Conservation (phyloP, 2,797 vertebrate species). For the Chelon auratus region DNA sequence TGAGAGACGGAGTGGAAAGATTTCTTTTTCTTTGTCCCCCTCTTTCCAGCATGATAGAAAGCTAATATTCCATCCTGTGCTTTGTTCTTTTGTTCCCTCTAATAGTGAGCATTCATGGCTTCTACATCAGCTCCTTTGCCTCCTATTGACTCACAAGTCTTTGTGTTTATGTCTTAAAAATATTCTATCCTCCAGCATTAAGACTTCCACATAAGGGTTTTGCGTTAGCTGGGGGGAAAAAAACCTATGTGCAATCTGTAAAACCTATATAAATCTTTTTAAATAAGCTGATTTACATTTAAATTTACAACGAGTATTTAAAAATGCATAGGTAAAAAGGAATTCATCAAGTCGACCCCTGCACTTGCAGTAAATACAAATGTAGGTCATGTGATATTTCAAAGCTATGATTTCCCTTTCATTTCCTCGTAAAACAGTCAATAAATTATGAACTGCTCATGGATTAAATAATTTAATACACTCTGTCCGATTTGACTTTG, state of each 20-base stretch:
- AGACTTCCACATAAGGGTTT: slow-evolving; percentile 21
- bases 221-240: neutral
- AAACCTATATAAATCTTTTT: neutral
- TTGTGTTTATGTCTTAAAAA: slow-evolving; percentile 41
- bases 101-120: slow-evolving; percentile 22
- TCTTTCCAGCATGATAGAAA: slow-evolving; percentile 52
- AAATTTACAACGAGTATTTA: neutral
- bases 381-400: slow-evolving; percentile 42
- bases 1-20: slow-evolving; percentile 56
- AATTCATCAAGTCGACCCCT: neutral
- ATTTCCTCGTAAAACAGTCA: slow-evolving; percentile 40
- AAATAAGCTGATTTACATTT: neutral
- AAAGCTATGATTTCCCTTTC: slow-evolving; percentile 26
- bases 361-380: slow-evolving; percentile 24
- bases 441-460: slow-evolving; percentile 54
- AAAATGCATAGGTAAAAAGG: slow-evolving; percentile 12
- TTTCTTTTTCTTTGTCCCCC: slow-evolving; percentile 25
- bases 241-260: neutral
- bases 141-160: slow-evolving; percentile 49
- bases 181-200: slow-evolving; percentile 25
- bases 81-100: slow-evolving; percentile 69
- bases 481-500: slow-evolving; percentile 29
- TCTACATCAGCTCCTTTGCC: slow-evolving; percentile 34
- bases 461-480: slow-evolving; percentile 45
- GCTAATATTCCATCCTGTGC: slow-evolving; percentile 57